These are phyloP conservation scores for Dendropsophus ebraccatus DNA, from an alignment of 2,113 vertebrate genomes.

Conservation along the genomic window DNA sequence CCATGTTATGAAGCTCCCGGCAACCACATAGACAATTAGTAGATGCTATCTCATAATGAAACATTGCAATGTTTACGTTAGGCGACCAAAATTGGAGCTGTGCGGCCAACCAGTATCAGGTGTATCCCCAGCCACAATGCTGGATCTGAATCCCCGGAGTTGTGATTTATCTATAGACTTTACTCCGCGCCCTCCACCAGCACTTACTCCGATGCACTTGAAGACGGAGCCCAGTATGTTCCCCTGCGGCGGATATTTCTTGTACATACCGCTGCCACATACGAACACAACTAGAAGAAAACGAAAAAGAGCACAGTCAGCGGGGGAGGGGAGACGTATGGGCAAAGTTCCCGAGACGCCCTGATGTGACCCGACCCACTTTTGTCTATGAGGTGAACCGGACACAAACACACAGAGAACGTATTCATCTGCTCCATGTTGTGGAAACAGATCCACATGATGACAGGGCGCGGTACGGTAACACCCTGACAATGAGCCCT, in stretches of 20 bases:
- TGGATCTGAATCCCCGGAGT: too few species aligned
- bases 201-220: conserved; percentile 88
- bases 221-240: conserved; percentile 87
- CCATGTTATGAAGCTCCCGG: too few species aligned
- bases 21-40: too few species aligned
- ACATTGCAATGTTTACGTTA: too few species aligned
- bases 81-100: too few species aligned
- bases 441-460: background rate
- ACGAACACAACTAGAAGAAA: conserved; percentile 85
- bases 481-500: background rate
- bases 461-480: background rate
- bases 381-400: background rate
- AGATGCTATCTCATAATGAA: too few species aligned
- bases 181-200: background rate
- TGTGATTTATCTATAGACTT: too few species aligned
- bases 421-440: background rate
- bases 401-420: conserved; percentile 17
- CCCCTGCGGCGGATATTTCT: conserved; percentile 86
- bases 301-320: background rate
- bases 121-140: too few species aligned
- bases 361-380: background rate
- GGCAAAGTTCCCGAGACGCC: background rate
- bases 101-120: too few species aligned
- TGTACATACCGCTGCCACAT: conserved; percentile 88
- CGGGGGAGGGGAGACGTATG: background rate